phyloP scores from a whole-genome alignment of 2,888 invertebrate genomes.

The Belgica antarctica region DNA sequence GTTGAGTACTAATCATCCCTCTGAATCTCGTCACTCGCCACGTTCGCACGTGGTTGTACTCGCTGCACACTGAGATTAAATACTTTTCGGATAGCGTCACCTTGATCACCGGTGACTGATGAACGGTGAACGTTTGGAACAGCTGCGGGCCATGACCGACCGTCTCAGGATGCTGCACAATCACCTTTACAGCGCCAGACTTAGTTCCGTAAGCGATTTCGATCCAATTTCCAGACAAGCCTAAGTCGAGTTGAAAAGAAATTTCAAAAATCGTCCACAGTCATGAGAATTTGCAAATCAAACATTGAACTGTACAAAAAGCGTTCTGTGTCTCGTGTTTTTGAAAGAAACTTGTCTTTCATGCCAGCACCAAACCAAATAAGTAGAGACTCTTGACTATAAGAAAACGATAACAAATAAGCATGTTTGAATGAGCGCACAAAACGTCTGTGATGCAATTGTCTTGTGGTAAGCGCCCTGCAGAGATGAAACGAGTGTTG shows the following conservation, averaged over 20 bases:
- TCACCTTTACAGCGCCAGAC: conserved; percentile 92
- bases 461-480: too few relatives aligned
- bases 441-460: conserved; percentile 9
- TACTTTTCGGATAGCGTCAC: conserved; percentile 93
- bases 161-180: conserved; percentile 98
- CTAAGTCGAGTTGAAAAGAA: conserved; percentile 59
- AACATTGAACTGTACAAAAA: conserved; percentile 16
- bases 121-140: conserved; percentile 97
- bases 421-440: not conserved
- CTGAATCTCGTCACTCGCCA: conserved; percentile 97
- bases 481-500: too few relatives aligned
- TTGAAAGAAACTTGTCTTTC: conserved; percentile 17
- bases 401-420: conserved; percentile 9
- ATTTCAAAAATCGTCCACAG: not conserved
- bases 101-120: conserved; percentile 93
- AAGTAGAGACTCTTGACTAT: conserved; percentile 1
- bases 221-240: conserved; percentile 97
- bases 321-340: not conserved
- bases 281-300: not conserved
- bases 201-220: conserved; percentile 99
- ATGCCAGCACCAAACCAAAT: conserved; percentile 41
- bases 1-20: conserved; percentile 98
- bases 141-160: conserved; percentile 97
- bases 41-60: conserved; percentile 96
- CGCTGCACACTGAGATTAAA: conserved; percentile 92